Base-by-base conservation (phyloP, 1,140 invertebrate genomes). In the Leptopilina boulardi region DNA sequence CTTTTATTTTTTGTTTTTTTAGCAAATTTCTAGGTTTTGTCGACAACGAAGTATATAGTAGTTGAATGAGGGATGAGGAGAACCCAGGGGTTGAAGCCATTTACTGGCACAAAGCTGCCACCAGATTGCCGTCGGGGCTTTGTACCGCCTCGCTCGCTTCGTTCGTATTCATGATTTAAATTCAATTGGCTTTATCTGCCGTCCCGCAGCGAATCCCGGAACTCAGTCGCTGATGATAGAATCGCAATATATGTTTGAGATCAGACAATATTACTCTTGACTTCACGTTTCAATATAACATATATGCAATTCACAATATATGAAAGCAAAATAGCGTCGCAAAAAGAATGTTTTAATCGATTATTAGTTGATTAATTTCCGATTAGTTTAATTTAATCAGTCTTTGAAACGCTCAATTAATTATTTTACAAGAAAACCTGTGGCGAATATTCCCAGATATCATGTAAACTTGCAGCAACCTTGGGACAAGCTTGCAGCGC, bases 101-200 rank as follows among this genome's bases (percentile, higher is more conserved):
- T n/a, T 91, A 90, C 89, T 84, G 84, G 85, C 84, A 90, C 90
- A 90, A 91, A 90, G 90, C 90, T 91, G 89, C 89, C 89, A 90
- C 89, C 87, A 89, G 89, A 89, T 90, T 89, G 90, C 90, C 87
- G 85, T 84, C 83, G 88, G n/a, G 87, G 84, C 80, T 75, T 87
- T 87, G 82, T 83, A 80, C 84, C 78, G 83, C 76, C 83, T 83
- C 80, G 83, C 82, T 87, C 83, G 83, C 84, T 86, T 89, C 86
- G 84, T 88, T 90, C 87, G 87, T 90, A 90, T 91, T 91, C 90
- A 89, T 91, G 88, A 90, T 91, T 90, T 87, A 89, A 91, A 91
- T 89, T 90, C 88, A 89, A 91, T 91, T 90, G 88, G 85, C 89
- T 91, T 90, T 90, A 91, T 90, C 90, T 88, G 87, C 84, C 81